Evolutionary conservation across 2,888 invertebrate species (phyloP).

Genomic region (Epistrophella euchroma): DNA sequence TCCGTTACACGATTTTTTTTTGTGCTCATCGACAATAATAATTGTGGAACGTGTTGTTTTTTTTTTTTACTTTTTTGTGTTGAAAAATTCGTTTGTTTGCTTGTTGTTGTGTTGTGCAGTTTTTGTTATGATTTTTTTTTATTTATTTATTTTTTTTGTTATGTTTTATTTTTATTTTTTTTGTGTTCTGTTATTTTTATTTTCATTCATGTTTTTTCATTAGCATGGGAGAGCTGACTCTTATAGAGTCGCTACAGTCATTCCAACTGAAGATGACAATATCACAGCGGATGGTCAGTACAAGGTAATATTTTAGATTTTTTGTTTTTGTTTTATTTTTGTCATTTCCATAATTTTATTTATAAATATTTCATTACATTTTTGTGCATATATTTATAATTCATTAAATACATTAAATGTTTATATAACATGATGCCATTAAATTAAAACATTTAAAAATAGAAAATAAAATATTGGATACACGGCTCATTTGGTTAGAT

Average conservation of each 20-base stretch:
- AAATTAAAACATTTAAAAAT: background rate
- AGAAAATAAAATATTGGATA: background rate
- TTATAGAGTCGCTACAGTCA: slow-evolving; percentile 98
- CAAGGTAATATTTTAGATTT: slow-evolving; percentile 87
- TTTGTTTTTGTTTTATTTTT: slow-evolving; percentile 57
- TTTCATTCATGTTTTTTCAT: slow-evolving; percentile 82
- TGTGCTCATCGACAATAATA: slow-evolving; percentile 7
- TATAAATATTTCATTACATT: background rate
- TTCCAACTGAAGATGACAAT: slow-evolving; percentile 96
- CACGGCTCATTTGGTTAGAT: too few species aligned
- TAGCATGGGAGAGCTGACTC: slow-evolving; percentile 98
- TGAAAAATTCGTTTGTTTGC: slow-evolving; percentile 43
- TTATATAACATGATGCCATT: slow-evolving; percentile 45
- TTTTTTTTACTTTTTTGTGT: background rate
- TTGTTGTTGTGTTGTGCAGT: slow-evolving; percentile 56
- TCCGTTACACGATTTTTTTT: slow-evolving; percentile 24
- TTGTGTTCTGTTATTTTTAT: slow-evolving; percentile 72
- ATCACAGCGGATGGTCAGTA: slow-evolving; percentile 96
- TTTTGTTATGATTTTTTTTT: slow-evolving; percentile 58
- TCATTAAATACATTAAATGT: slow-evolving; percentile 7
- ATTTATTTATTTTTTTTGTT: background rate
- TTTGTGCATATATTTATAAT: slow-evolving; percentile 23
- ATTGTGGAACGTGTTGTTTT: slow-evolving; percentile 33
- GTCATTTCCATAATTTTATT: slow-evolving; percentile 59
- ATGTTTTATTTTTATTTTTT: slow-evolving; percentile 50